Conservation (phyloP, 2,113 vertebrate genomes). For the Dunckerocampus dactyliophorus region DNA sequence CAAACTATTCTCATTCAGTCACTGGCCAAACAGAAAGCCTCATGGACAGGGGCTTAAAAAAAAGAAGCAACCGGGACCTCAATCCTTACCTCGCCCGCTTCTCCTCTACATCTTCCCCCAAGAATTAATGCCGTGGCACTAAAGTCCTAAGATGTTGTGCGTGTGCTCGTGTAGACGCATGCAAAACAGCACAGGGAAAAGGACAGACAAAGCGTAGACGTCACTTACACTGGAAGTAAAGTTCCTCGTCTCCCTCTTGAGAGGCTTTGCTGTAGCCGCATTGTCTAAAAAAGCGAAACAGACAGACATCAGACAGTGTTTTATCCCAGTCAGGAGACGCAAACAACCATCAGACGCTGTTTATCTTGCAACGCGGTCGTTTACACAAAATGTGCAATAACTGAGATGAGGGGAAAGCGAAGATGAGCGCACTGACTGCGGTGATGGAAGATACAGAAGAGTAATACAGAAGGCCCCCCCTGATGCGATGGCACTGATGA, state of each 20-base stretch:
- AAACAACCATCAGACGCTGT: slow-evolving; percentile 26
- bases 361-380: slow-evolving; percentile 15
- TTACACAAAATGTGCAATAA: slow-evolving; percentile 20
- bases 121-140: slow-evolving; percentile 41
- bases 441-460: slow-evolving; percentile 28
- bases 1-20: slow-evolving; percentile 53
- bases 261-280: slow-evolving; percentile 90
- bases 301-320: slow-evolving; percentile 24
- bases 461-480: slow-evolving; percentile 14
- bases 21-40: slow-evolving; percentile 10
- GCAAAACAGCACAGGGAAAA: background rate
- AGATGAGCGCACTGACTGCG: slow-evolving; percentile 19
- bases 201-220: slow-evolving; percentile 1
- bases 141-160: slow-evolving; percentile 30
- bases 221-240: slow-evolving; percentile 89
- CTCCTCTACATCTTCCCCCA: slow-evolving; percentile 12
- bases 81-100: slow-evolving; percentile 2
- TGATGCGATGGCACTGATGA: slow-evolving; percentile 16
- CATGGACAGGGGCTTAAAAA: slow-evolving; percentile 1
- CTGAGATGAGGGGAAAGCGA: slow-evolving; percentile 17
- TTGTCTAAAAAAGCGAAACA: slow-evolving; percentile 70
- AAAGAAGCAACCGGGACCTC: slow-evolving; percentile 19
- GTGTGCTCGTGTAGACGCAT: background rate
- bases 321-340: slow-evolving; percentile 15
- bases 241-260: slow-evolving; percentile 87